phyloP scores from a whole-genome alignment of 2,113 vertebrate species.

The Spheniscus mendiculus region DNA sequence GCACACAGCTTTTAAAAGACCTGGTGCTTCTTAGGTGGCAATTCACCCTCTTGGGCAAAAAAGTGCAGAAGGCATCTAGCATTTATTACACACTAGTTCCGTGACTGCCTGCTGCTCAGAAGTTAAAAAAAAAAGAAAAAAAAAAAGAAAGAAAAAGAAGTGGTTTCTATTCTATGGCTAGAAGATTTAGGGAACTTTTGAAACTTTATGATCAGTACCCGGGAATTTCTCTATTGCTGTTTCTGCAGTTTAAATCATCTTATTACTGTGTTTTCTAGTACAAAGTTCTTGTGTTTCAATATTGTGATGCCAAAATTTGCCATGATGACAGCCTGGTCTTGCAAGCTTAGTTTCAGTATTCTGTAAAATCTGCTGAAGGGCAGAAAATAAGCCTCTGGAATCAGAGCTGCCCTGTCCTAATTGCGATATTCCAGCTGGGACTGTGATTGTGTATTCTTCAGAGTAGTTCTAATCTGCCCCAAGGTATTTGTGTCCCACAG shows the following conservation, averaged over 20 bases:
- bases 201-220: background rate
- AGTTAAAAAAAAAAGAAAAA: background rate
- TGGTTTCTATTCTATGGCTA: background rate
- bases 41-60: background rate
- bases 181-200: background rate
- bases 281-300: background rate
- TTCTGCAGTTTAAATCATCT: background rate
- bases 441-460: slow-evolving; percentile 3
- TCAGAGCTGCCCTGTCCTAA: background rate
- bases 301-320: background rate
- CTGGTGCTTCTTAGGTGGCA: background rate
- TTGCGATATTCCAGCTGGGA: background rate
- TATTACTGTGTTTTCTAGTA: background rate
- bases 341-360: background rate
- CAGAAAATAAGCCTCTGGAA: background rate
- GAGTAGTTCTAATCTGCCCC: background rate
- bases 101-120: background rate
- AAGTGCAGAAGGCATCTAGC: background rate
- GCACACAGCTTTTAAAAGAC: background rate
- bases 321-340: background rate
- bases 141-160: background rate
- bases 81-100: background rate
- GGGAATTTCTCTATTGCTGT: background rate
- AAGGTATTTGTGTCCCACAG: background rate
- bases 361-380: slow-evolving; percentile 11